Base-by-base conservation (phyloP, 2,113 vertebrate genomes). In the Phrynosoma blainvillii region DNA sequence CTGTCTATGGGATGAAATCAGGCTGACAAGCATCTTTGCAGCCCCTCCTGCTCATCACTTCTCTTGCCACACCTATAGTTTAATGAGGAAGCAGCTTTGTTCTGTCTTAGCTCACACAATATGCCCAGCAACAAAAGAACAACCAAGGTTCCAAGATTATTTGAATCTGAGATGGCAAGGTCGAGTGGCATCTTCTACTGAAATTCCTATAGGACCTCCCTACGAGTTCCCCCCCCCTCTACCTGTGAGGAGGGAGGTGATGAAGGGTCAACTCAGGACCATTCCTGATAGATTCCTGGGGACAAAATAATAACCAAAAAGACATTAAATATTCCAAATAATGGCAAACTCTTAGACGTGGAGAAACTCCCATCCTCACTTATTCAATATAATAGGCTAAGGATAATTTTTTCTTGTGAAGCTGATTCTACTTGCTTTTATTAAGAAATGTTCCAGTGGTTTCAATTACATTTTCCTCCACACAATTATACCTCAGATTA, bases 291-390 rank as follows among this genome's bases (percentile, higher is more conserved):
- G 20, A 20, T 82, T 62, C 59, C 62, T 47, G n/a, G 25, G 25
- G 12, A 68, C 25, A 83, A 14, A 40, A 25, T 70, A 23, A 13
- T 16, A 42, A 36, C 30, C 56, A n/a, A 74, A 71, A 71, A 30
- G 23, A 21, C 9, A 13, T 5, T 47, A 66, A 85, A n/a, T 40
- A 5, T 36, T 94, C 90, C 82, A 82, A 78, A 76, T 78, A 66
- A 52, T 93, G 90, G 81, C 0, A 0, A 21, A 89, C 42, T 88
- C 88, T 83, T 86, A 27, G n/a, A 32, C 56, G 40, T 20, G 84
- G 65, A 62, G 79, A 91, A 78, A 88, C 27, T 59, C 47, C 87
- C 40, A 56, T 52, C 10, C 36, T 65, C 32, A 40, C n/a, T 83
- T 87, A 36, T 79, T 47, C 12, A 42, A 82, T 54, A 71, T 1